Percentiles rank a stretch among this genome's conserved stretches.
These are phyloP conservation scores for Smutsia gigantea DNA, from an alignment of 2,797 vertebrate genomes.

Conservation along the genomic window DNA sequence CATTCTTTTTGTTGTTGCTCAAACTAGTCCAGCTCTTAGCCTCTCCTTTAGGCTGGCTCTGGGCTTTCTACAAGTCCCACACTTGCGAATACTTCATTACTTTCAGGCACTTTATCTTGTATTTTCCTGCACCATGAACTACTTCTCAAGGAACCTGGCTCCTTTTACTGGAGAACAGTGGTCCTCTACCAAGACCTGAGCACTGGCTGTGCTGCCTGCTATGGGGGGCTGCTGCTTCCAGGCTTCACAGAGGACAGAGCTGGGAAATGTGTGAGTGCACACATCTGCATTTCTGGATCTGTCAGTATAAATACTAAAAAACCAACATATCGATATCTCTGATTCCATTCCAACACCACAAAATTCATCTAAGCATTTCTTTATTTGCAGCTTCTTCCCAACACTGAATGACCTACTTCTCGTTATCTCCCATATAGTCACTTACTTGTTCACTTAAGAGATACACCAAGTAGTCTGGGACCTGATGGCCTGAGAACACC, in stretches of 20 bases:
- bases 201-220: background rate
- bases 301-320: background rate
- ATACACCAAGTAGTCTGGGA: background rate
- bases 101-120: background rate
- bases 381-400: background rate
- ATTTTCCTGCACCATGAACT: background rate
- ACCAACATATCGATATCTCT: background rate
- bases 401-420: background rate
- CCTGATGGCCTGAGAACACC: background rate
- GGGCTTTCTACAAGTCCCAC: background rate
- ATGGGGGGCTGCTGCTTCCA: background rate
- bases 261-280: accelerated
- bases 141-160: background rate
- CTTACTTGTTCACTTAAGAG: background rate
- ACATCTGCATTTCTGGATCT: background rate
- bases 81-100: background rate
- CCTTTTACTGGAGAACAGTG: background rate
- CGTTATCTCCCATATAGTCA: background rate
- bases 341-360: background rate
- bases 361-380: background rate
- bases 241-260: background rate
- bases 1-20: background rate
- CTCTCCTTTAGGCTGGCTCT: background rate
- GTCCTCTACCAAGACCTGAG: background rate
- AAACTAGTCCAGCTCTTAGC: background rate